phyloP scores from a whole-genome alignment of 2,888 invertebrate species.

The Drosophila anceps region DNA sequence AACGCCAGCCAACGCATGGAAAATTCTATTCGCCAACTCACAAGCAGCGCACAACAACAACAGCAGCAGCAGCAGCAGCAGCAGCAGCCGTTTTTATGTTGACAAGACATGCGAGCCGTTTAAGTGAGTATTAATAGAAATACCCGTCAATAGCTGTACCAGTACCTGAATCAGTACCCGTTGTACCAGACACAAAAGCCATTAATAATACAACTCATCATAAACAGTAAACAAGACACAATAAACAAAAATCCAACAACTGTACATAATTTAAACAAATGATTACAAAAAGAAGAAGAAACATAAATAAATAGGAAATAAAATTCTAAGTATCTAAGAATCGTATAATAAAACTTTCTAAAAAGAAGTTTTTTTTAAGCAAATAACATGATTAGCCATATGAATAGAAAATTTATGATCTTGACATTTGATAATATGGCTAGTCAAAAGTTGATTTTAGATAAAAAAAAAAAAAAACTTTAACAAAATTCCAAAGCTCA shows the following conservation, averaged over 20 bases:
- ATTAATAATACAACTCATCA: conserved; percentile 55
- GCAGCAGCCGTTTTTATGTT: conserved; percentile 40
- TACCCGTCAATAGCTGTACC: conserved; percentile 41
- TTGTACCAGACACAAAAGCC: conserved; percentile 55
- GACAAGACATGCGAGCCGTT: conserved; percentile 63
- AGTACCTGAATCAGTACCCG: conserved; percentile 15
- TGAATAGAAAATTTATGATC: background rate
- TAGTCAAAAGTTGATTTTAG: background rate
- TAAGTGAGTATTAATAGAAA: conserved; percentile 61
- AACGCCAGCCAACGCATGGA: conserved; percentile 63
- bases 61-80: background rate
- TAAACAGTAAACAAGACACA: conserved; percentile 26
- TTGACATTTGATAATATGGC: background rate
- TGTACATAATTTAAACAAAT: conserved; percentile 54
- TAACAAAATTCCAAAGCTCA: too few species aligned
- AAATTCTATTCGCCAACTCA: conserved; percentile 51
- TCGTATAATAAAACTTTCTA: background rate
- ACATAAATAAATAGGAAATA: background rate
- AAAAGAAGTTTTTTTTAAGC: background rate
- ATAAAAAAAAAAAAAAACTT: too few species aligned
- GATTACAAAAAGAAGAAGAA: conserved; percentile 20
- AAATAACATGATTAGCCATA: background rate
- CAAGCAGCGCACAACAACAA: conserved; percentile 6
- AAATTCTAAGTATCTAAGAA: background rate
- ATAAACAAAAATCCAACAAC: conserved; percentile 41